These are phyloP conservation scores for Peromyscus aztecus DNA, from an alignment of 2,797 vertebrate genomes.

Conservation along the genomic window DNA sequence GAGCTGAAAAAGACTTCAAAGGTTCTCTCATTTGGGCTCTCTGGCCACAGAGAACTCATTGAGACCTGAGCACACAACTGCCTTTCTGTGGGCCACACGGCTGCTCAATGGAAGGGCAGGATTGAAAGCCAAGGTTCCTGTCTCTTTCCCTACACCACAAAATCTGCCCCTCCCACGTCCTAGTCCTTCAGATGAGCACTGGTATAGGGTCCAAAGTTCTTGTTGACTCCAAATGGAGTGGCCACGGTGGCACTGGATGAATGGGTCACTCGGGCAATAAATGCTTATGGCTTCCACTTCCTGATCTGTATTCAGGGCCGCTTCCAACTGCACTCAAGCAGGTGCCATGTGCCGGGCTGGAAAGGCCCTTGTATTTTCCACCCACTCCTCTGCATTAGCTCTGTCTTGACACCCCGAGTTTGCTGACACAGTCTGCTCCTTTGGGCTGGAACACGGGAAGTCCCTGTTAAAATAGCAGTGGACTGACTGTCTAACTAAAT, in stretches of 20 bases:
- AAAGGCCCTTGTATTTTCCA: conserved; percentile 30
- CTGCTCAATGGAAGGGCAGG: conserved; percentile 12
- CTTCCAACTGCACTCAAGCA: not conserved
- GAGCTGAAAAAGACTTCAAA: conserved; percentile 18
- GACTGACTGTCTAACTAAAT: conserved; percentile 27
- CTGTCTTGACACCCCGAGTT: not conserved
- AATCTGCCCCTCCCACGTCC: conserved; percentile 7
- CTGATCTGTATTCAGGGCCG: conserved; percentile 17
- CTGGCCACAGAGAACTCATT: not conserved
- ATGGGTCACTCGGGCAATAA: conserved; percentile 16
- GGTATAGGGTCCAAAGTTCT: conserved; percentile 65
- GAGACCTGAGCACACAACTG: not conserved
- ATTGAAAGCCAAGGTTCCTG: conserved; percentile 43
- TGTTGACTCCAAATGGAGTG: conserved; percentile 60
- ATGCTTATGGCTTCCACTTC: conserved; percentile 23
- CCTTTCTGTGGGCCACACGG: not conserved
- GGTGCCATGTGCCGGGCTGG: not conserved
- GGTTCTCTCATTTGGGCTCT: not conserved
- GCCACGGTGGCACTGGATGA: not conserved
- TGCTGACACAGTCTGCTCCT: not conserved
- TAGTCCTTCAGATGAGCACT: not conserved
- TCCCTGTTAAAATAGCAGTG: conserved; percentile 57
- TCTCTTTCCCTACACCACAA: conserved; percentile 28
- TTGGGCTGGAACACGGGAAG: conserved; percentile 21
- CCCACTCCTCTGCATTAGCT: not conserved